Conservation (phyloP, 2,797 vertebrate genomes). For the Helicolenus hilgendorfi region DNA sequence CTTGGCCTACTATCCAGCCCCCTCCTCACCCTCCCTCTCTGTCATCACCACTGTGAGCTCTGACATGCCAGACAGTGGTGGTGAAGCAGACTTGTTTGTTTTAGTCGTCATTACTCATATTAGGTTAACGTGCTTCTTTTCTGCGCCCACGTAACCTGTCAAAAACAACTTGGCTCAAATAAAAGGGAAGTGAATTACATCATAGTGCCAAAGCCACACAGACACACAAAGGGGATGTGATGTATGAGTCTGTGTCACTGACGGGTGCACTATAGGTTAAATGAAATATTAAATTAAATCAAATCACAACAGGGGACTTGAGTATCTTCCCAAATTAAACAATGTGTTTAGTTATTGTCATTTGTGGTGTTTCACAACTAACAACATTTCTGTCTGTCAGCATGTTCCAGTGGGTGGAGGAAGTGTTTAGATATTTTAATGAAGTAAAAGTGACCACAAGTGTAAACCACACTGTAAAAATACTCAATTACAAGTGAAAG, state of each 20-base stretch:
- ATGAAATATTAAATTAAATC: not conserved
- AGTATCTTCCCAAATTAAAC: not conserved
- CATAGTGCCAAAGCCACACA: slow-evolving; percentile 13
- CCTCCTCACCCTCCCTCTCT: slow-evolving; percentile 7
- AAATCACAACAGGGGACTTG: not conserved
- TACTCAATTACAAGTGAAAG: not conserved
- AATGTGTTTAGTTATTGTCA: not conserved
- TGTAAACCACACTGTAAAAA: not conserved
- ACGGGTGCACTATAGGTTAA: not conserved
- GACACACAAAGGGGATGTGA: slow-evolving; percentile 17
- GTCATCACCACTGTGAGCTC: slow-evolving; percentile 51
- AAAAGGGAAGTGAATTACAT: slow-evolving; percentile 39
- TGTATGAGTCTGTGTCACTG: slow-evolving; percentile 25
- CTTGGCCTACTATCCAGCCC: slow-evolving; percentile 73
- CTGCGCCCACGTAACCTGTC: slow-evolving; percentile 51
- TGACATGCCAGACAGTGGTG: slow-evolving; percentile 63
- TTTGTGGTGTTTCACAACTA: not conserved
- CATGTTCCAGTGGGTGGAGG: not conserved
- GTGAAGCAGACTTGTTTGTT: slow-evolving; percentile 65
- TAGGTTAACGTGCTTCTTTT: slow-evolving; percentile 46
- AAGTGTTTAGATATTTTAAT: not conserved
- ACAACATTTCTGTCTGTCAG: not conserved
- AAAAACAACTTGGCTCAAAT: slow-evolving; percentile 47
- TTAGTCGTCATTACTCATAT: slow-evolving; percentile 61
- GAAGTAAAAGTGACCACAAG: not conserved